Conservation (phyloP, 2,797 vertebrate genomes). For the Erpetoichthys calabaricus region DNA sequence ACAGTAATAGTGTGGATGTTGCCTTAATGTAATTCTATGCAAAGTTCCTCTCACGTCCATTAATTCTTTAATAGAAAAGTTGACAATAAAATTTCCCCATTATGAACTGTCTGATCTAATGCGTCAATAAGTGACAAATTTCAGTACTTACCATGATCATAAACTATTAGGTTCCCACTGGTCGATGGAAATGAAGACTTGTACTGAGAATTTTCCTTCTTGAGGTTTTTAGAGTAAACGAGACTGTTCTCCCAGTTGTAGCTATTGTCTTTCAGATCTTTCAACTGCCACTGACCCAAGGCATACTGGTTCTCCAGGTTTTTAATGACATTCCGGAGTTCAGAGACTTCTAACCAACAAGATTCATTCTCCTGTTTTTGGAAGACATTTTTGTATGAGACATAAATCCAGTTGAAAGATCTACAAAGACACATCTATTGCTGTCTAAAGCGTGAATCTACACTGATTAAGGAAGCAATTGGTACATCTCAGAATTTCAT, state of each 20-base stretch:
- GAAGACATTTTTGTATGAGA: neutral
- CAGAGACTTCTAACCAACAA: constrained; percentile 46
- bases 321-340: constrained; percentile 49
- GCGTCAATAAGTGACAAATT: no score
- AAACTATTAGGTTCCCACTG: constrained; percentile 58
- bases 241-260: constrained; percentile 37
- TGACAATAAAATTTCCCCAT: no score
- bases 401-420: no score
- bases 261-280: constrained; percentile 52
- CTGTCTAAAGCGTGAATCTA: no score
- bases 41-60: no score
- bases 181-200: constrained; percentile 34
- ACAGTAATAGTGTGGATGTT: no score
- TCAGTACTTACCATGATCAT: constrained; percentile 58
- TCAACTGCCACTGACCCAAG: constrained; percentile 53
- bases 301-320: constrained; percentile 55
- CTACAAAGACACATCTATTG: no score
- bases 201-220: constrained; percentile 10
- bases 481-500: no score
- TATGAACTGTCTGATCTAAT: no score
- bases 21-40: no score
- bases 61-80: no score
- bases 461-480: no score
- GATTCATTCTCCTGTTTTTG: constrained; percentile 37
- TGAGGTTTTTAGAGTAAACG: constrained; percentile 23